Base-by-base conservation (phyloP, 2,888 invertebrate species). In the Plebejus melissa region DNA sequence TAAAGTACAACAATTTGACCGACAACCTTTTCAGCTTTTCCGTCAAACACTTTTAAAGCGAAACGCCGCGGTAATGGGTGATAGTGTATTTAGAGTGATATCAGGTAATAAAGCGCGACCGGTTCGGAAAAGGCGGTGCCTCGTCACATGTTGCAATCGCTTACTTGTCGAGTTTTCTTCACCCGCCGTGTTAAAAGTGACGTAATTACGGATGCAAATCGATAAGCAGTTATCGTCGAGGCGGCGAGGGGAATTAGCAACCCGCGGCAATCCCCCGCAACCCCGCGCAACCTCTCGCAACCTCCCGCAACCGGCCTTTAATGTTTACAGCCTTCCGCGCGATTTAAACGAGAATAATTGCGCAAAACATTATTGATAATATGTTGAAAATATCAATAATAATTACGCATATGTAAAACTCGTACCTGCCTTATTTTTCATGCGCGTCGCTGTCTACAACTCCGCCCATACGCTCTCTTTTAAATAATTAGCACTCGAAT, bases 181-280 rank as follows among this genome's bases (percentile, higher is more conserved):
- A 91, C 91, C 90, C 91, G 89, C 85, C 80, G 85, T 83, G 88
- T 88, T 90, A 90, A 90, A 91, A 90, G 90, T 92, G 91, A 92
- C 88, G 91, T 90, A 90, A 93, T 93, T 93, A 93, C 85, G 86
- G 89, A 93, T 93, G 93, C 93, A 93, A 93, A 93, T 93, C 90
- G 91, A 91, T 92, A 90, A 89, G 87, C 89, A 90, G 89, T 91
- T 92, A 93, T 90, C 91, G 87, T 90, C 91, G 87, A 82, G 85
- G 84, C 87, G 86, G 85, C 85, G 88, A 88, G 89, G 89, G 86
- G 89, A 91, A 91, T 93, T 91, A 91, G 86, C 89, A 88, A 88
- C 89, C 90, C 88, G 87, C 88, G 84, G 65, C 65, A 65, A 65
- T 28, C 28, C 60, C 22, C 65, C 32, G 65, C 65, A 36, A 13